Percentiles rank a stretch among this genome's conserved stretches.
Evolutionary conservation across 2,888 invertebrate species (phyloP).

Genomic region (Endomychus coccineus): DNA sequence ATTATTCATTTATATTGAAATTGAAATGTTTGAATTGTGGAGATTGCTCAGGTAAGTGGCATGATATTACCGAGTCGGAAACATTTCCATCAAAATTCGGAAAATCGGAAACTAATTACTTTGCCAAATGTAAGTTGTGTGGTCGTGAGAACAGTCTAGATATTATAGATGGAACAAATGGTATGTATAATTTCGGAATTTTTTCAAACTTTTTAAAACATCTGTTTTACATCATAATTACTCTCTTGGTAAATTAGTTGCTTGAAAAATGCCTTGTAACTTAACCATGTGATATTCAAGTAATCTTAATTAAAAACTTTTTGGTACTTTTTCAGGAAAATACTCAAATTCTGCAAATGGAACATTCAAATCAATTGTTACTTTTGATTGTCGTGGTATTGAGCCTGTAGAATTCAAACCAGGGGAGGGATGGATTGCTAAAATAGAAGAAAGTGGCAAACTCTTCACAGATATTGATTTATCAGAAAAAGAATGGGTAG

Average conservation of each 20-base stretch:
- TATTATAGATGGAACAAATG: constrained; percentile 60
- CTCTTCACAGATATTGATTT: constrained; percentile 76
- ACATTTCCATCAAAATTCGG: constrained; percentile 67
- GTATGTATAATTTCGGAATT: no score
- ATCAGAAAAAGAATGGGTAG: constrained; percentile 86
- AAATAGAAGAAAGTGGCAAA: constrained; percentile 63
- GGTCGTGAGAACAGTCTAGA: constrained; percentile 74
- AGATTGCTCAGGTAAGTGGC: constrained; percentile 76
- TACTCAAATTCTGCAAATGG: constrained; percentile 64
- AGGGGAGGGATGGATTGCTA: constrained; percentile 72
- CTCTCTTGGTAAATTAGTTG: no score
- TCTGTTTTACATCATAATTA: no score
- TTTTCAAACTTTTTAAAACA: no score
- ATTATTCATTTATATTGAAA: constrained; percentile 79
- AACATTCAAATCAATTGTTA: constrained; percentile 72
- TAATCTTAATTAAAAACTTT: constrained; percentile 1
- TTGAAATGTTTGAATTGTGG: constrained; percentile 81
- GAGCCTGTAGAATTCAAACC: constrained; percentile 80
- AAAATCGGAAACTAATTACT: constrained; percentile 70
- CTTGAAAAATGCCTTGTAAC: no score
- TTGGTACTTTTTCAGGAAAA: constrained; percentile 45
- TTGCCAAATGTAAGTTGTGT: constrained; percentile 88
- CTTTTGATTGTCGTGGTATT: constrained; percentile 87
- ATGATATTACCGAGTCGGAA: constrained; percentile 70
- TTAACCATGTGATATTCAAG: no score